Evolutionary conservation across 2,888 invertebrate genomes (phyloP), one percentile per base, ranked within the genome.

Genomic region (Drosophila histrio): DNA sequence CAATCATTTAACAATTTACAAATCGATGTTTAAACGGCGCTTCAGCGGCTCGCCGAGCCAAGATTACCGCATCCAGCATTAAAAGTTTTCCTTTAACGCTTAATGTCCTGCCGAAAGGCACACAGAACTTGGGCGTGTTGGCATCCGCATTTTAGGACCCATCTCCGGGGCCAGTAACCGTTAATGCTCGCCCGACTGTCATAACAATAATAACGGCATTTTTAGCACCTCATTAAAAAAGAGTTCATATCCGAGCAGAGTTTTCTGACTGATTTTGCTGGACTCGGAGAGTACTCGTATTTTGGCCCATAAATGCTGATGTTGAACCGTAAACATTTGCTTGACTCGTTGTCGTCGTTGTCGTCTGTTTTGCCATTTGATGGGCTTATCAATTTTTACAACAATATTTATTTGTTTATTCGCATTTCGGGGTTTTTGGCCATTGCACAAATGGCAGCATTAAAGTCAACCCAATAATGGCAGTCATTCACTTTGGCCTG

Each of bases 1-100:
- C 83, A 89, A 90, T 90, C 89, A 79, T 87, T 87, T 88, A 82
- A 83, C 89, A 89, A 90, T 90, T 90, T 87, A 84, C 90, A 90
- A 90, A 90, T 90, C 89, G 90, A 89, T 87, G 77, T 89, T 90
- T 90, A 90, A 90, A 81, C 87, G 83, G 75, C 77, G 71, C 77
- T 87, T 79, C 71, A 86, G 28, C 43, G 44, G 44, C 36, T 46
- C 65, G 30, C 21, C 6, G 50, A 21, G 49, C 72, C 57, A 47
- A 57, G 28, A 44, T 57, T 52, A 52, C 38, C 26, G 50, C 50
- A 52, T 52, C 26, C 38, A 19, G 73, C 73, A 76, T 76, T 71
- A 76, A 77, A 82, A 86, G 41, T 78, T 84, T 84, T 78, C 58
- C 73, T 75, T 86, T 68, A 87, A 82, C 68, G 70, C 50, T 79